These are phyloP conservation scores for Vultur gryphus DNA, from an alignment of 2,797 vertebrate species.

Conservation along the genomic window DNA sequence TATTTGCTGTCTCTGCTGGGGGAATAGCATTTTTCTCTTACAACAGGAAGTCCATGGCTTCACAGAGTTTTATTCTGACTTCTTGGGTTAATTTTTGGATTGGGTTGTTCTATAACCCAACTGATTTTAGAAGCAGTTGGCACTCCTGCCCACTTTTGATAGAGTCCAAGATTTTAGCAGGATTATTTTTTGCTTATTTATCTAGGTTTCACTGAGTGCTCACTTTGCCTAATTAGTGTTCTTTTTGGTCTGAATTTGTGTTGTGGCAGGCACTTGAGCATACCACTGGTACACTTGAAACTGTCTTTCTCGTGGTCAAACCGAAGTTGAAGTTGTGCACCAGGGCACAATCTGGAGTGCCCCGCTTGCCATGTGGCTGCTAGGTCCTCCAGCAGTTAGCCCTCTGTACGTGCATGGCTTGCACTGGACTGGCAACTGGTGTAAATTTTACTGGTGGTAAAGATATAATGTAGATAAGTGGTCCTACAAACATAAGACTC, in stretches of 20 bases:
- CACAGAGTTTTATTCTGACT: not conserved
- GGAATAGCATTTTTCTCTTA: not conserved
- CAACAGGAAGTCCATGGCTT: not conserved
- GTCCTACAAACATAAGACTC: not conserved
- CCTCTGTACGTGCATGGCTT: fast-evolving
- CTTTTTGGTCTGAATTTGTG: not conserved
- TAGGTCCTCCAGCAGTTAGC: not conserved
- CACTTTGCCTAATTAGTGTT: not conserved
- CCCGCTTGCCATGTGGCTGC: not conserved
- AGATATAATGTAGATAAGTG: not conserved
- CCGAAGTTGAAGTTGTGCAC: not conserved
- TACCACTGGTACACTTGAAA: not conserved
- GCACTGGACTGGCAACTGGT: not conserved
- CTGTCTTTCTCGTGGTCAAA: not conserved
- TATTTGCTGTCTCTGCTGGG: not conserved
- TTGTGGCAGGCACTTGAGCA: not conserved
- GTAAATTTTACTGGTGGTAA: not conserved
- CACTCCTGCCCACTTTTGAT: not conserved
- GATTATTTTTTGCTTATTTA: not conserved
- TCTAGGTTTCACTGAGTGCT: not conserved
- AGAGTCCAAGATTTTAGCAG: not conserved
- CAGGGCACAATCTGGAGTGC: not conserved
- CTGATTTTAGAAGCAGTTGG: not conserved
- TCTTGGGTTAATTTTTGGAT: not conserved
- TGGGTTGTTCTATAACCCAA: not conserved